Evolutionary conservation across 53 echinoderm and acorn worm genomes (phyloP).

Genomic region (Actinopyga echinites): DNA sequence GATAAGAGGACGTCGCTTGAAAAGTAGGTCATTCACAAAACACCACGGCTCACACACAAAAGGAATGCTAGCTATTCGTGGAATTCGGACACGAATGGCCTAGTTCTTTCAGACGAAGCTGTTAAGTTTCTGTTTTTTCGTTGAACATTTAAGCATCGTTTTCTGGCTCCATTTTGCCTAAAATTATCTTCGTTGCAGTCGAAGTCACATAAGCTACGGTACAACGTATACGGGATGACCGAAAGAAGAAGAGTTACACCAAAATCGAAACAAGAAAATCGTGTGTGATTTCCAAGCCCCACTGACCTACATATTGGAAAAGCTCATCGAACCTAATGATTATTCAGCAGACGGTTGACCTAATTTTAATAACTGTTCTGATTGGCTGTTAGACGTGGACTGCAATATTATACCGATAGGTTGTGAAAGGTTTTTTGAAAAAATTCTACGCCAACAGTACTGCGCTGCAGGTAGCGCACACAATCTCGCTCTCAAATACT

Average conservation of each 20-base stretch:
- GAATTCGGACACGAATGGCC: conserved; percentile 42
- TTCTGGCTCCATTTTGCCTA: not conserved
- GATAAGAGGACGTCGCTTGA: not conserved
- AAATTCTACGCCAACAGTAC: too few species aligned
- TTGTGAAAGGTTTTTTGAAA: too few species aligned
- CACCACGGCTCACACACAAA: conserved; percentile 39
- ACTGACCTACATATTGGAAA: conserved; percentile 43
- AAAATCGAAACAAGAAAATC: conserved; percentile 36
- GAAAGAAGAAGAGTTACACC: not conserved
- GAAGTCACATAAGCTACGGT: not conserved
- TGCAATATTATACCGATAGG: too few species aligned
- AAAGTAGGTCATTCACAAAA: conserved; percentile 47
- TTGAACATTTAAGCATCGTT: not conserved
- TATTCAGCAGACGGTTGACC: conserved; percentile 40
- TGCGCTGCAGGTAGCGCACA: too few species aligned
- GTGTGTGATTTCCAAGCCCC: conserved; percentile 27
- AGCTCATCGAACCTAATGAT: conserved; percentile 38
- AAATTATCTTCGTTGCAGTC: not conserved
- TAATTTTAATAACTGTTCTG: conserved; percentile 43
- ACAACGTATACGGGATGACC: not conserved
- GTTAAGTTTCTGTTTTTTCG: not conserved
- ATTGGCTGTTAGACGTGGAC: not conserved
- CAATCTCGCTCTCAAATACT: too few species aligned
- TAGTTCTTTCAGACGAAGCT: conserved; percentile 1
- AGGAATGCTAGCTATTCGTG: conserved; percentile 44